Percentiles rank a stretch among this genome's conserved stretches.
These are phyloP conservation scores for Choloepus hoffmanni DNA, from an alignment of 2,113 vertebrate genomes.

Conservation along the genomic window DNA sequence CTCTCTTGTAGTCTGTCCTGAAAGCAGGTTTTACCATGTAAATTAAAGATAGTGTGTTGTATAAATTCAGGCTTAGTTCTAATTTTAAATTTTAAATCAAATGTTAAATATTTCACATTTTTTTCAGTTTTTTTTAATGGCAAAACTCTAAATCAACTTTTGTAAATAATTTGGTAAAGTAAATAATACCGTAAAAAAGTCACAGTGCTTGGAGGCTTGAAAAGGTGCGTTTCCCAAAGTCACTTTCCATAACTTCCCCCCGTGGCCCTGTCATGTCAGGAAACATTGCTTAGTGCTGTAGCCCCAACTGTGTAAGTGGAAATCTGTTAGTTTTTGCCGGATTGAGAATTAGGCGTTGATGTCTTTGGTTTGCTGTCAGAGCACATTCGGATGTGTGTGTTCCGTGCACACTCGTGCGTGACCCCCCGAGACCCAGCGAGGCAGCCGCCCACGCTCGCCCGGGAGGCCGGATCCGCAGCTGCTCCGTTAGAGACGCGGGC, in stretches of 20 bases:
- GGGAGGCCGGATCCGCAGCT: no score
- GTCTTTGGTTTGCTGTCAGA: slow-evolving; percentile 26
- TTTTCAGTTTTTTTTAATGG: background rate
- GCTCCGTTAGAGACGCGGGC: no score
- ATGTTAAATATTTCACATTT: background rate
- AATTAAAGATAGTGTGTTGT: background rate
- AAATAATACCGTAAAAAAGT: background rate
- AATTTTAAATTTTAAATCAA: background rate
- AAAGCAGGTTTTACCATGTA: background rate
- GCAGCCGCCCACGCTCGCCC: no score
- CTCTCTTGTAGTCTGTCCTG: background rate
- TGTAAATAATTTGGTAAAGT: background rate
- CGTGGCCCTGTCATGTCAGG: background rate
- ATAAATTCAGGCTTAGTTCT: background rate
- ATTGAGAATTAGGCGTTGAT: slow-evolving; percentile 24
- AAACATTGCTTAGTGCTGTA: background rate
- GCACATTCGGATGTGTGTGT: background rate
- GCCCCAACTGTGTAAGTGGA: background rate
- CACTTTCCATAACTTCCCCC: background rate
- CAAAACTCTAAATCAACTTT: background rate
- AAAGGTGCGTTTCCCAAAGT: background rate
- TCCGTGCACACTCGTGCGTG: background rate
- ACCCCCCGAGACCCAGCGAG: no score
- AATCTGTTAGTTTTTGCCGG: background rate
- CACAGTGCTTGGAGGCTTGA: background rate